Base-by-base conservation (phyloP, 2,888 invertebrate genomes). In the Parnassius smintheus region DNA sequence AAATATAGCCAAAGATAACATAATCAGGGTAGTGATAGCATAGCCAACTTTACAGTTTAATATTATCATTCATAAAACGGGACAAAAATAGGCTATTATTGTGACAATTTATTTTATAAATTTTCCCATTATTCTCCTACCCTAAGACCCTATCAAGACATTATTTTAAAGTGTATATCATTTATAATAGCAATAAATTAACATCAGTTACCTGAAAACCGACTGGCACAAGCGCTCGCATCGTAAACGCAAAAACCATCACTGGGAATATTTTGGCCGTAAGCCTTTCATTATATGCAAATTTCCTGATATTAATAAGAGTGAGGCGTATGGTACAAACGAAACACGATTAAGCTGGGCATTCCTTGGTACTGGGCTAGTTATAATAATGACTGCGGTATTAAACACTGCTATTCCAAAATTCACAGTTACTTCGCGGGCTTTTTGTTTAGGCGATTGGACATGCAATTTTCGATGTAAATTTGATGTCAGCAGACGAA, bases 261-360 rank as follows among this genome's bases (percentile, higher is more conserved):
- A 55, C 51, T 67, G 68, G 65, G 61, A 59, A 65, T 62, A 68
- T 72, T 73, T 70, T 65, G 70, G 67, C 62, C 53, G 65, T 65
- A 62, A 68, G 71, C 68, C 68, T 65, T 68, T 71, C 68, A 73
- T 75, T 75, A 75, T 65, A 75, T 75, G 75, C 71, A 75, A 75
- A 75, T 74, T 65, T 64, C 57, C 18, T 57, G 59, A 65, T 67
- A 62, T 67, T 67, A 67, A 67, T 67, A 66, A 68, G 65, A 66
- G 62, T 56, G 62, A 62, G 67, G 68, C 65, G 66, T 66, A 61
- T 48, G 60, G 60, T 64, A 69, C 69, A 66, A 70, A 67, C 69
- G 66, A 66, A 70, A 67, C 65, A 64, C 69, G 66, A 69, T 65
- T 53, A 57, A 62, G 52, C 67, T 51, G 62, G 59, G 56, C 64